These are phyloP conservation scores for Lypha dubia DNA, from an alignment of 2,888 invertebrate species.

Conservation along the genomic window DNA sequence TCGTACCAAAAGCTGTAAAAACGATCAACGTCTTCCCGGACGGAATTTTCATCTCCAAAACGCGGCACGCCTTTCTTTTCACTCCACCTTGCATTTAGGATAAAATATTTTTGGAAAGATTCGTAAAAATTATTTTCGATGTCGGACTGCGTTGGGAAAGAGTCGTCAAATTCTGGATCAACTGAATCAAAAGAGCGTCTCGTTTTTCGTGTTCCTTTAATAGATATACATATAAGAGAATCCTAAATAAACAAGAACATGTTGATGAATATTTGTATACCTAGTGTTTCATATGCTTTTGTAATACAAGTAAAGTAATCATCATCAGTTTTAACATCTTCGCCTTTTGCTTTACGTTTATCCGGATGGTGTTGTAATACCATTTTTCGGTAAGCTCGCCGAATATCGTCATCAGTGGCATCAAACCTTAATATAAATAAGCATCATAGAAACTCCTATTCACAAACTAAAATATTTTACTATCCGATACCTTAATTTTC, in stretches of 20 bases:
- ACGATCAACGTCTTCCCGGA: slow-evolving; percentile 92
- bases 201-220: slow-evolving; percentile 88
- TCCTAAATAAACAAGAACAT: not conserved
- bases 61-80: slow-evolving; percentile 93
- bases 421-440: slow-evolving; percentile 85
- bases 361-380: slow-evolving; percentile 99
- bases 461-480: not conserved
- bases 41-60: slow-evolving; percentile 89
- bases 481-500: slow-evolving; percentile 84
- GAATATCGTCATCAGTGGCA: slow-evolving; percentile 96
- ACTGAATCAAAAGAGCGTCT: slow-evolving; percentile 97
- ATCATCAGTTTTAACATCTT: slow-evolving; percentile 93
- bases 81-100: slow-evolving; percentile 95
- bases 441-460: no score
- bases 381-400: slow-evolving; percentile 95
- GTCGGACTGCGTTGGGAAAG: slow-evolving; percentile 89
- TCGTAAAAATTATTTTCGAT: slow-evolving; percentile 92
- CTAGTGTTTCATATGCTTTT: slow-evolving; percentile 96
- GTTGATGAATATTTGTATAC: slow-evolving; percentile 82
- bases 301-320: slow-evolving; percentile 99
- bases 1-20: slow-evolving; percentile 99
- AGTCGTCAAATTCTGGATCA: slow-evolving; percentile 96
- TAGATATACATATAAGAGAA: not conserved
- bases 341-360: slow-evolving; percentile 95
- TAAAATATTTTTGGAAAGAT: slow-evolving; percentile 87